Conservation (phyloP, 1,140 invertebrate genomes). For the Hyles euphorbiae region DNA sequence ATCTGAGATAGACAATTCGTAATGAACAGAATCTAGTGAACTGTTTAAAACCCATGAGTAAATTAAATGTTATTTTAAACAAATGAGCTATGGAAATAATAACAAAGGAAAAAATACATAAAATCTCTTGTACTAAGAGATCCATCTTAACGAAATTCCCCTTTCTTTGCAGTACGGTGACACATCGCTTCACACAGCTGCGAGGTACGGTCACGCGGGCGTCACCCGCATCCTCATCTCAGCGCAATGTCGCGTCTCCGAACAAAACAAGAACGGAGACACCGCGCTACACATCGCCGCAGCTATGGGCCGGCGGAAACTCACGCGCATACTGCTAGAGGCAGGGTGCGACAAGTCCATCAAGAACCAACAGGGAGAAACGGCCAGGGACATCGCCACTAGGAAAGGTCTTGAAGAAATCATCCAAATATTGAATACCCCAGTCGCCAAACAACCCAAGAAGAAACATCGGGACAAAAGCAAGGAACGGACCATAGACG, state of each 20-base stretch:
- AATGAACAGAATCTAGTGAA: too few species aligned
- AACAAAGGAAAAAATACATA: background rate
- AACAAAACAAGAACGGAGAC: constrained; percentile 97
- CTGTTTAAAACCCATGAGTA: too few species aligned
- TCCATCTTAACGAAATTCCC: background rate
- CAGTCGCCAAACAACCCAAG: constrained; percentile 70
- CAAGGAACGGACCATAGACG: constrained; percentile 59
- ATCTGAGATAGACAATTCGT: too few species aligned
- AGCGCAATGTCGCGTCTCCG: constrained; percentile 89
- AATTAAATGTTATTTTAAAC: too few species aligned
- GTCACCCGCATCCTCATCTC: constrained; percentile 95
- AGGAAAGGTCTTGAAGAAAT: constrained; percentile 92
- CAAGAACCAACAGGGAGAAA: constrained; percentile 94
- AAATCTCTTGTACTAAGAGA: background rate
- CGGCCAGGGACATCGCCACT: constrained; percentile 90
- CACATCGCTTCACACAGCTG: constrained; percentile 95
- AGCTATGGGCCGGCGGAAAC: constrained; percentile 93
- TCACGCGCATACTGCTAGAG: constrained; percentile 93
- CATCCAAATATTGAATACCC: constrained; percentile 83
- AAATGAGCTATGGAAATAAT: too few species aligned
- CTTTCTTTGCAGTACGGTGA: constrained; percentile 90
- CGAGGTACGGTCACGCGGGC: constrained; percentile 96
- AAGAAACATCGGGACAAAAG: constrained; percentile 73
- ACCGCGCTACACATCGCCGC: constrained; percentile 95
- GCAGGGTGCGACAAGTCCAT: constrained; percentile 87